Base-by-base conservation (phyloP, 2,113 vertebrate species). In the Tor tambroides region DNA sequence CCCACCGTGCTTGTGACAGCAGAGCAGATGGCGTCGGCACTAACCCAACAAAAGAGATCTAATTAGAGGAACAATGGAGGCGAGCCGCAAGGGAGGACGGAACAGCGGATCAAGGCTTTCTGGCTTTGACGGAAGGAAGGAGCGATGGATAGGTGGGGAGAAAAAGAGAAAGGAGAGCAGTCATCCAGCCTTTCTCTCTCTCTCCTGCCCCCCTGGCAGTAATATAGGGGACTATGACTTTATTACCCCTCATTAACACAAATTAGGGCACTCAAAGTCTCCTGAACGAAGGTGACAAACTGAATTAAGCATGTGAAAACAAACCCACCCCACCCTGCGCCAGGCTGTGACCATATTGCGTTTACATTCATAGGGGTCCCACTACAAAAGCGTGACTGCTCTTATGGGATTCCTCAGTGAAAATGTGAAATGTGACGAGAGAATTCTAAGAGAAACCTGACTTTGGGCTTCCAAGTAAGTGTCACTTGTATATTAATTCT, bases 181-280 rank as follows among this genome's bases (percentile, higher is more conserved):
- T 80, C 82, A 76, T 80, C 76, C 91, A 88, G 89, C 88, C 91
- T 75, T 81, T 80, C 84, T 86, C 80, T 85, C 86, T 83, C 91
- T 82, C 91, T 90, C 85, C 49, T 61, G 85, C 88, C 85, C 63
- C 88, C 92, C 90, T 92, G 89, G 91, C 91, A 93, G 90, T 93
- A 94, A 94, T 93, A 93, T 90, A 91, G 91, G 93, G 91, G 92
- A 89, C 93, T 93, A 95, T 94, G 95, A 95, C 94, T 96, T 95
- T 93, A 96, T 96, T 95, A 96, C 90, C 90, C 93, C 94, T 95
- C 95, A 96, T 96, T 96, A 95, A 94, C 95, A 91, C 92, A 94
- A 95, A 95, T 96, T 95, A 95, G 94, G 92, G 92, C 94, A 95
- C 94, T 95, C 94, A 90, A 94, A 92, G 90, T 91, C 89, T 92